Conservation (phyloP, 2,113 vertebrate species). For the Colius striatus region DNA sequence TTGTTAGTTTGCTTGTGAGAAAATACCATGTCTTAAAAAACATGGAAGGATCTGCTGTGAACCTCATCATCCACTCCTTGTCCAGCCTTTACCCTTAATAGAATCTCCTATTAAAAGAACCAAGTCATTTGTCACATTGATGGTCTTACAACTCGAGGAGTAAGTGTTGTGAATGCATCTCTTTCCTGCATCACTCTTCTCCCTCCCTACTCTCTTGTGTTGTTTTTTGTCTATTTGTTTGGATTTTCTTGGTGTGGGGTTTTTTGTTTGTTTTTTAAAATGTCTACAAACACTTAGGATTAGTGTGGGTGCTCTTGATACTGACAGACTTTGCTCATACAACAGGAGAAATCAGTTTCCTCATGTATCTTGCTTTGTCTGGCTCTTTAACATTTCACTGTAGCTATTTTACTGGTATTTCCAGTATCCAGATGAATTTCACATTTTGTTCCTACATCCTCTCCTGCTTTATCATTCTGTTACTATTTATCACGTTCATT, state of each 20-base stretch:
- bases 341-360: neutral
- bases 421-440: neutral
- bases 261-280: neutral
- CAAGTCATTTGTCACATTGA: neutral
- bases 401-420: neutral
- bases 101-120: neutral
- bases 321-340: neutral
- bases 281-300: neutral
- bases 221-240: neutral
- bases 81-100: neutral
- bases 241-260: neutral
- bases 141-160: neutral
- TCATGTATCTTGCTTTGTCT: neutral
- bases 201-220: neutral
- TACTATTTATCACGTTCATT: neutral
- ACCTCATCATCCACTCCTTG: neutral
- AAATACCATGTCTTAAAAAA: neutral
- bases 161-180: neutral
- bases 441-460: neutral
- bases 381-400: neutral
- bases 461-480: neutral
- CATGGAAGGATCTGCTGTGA: neutral
- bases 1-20: neutral
- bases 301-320: neutral
- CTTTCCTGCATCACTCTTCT: neutral